These are phyloP conservation scores for Cantharis rufa DNA, from an alignment of 2,888 invertebrate genomes.

Conservation along the genomic window DNA sequence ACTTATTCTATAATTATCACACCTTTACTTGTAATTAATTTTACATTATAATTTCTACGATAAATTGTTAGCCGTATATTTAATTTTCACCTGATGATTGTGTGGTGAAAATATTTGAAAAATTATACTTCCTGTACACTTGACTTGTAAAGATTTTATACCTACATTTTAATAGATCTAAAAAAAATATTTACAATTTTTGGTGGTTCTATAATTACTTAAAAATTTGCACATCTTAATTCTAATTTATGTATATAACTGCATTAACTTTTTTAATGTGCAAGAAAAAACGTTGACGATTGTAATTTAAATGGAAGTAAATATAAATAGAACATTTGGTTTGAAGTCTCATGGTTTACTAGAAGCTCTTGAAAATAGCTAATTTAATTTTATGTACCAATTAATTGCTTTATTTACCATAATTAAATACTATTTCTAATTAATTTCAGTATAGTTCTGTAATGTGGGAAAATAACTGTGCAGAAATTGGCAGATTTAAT, in stretches of 20 bases:
- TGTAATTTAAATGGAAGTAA: background rate
- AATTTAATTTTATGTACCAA: background rate
- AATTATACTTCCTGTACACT: too few relatives aligned
- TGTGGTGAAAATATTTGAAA: too few relatives aligned
- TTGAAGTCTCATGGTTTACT: background rate
- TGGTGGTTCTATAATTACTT: too few relatives aligned
- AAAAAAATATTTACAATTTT: too few relatives aligned
- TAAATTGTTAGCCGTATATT: too few relatives aligned
- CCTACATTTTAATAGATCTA: too few relatives aligned
- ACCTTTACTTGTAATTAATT: too few relatives aligned
- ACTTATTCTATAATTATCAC: too few relatives aligned
- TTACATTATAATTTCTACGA: too few relatives aligned
- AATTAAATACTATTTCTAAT: background rate
- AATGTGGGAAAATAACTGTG: background rate
- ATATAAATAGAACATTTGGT: background rate
- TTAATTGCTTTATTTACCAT: background rate
- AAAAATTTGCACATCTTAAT: too few relatives aligned
- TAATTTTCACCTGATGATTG: too few relatives aligned
- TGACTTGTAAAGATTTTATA: too few relatives aligned
- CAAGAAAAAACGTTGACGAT: background rate
- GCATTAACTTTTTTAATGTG: background rate
- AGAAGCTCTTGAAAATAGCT: background rate
- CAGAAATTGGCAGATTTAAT: background rate
- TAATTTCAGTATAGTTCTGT: background rate
- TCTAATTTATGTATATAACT: background rate